Evolutionary conservation across 2,888 invertebrate genomes (phyloP), one percentile per base, ranked within the genome.

Genomic region (Apomyelois bistriatella): DNA sequence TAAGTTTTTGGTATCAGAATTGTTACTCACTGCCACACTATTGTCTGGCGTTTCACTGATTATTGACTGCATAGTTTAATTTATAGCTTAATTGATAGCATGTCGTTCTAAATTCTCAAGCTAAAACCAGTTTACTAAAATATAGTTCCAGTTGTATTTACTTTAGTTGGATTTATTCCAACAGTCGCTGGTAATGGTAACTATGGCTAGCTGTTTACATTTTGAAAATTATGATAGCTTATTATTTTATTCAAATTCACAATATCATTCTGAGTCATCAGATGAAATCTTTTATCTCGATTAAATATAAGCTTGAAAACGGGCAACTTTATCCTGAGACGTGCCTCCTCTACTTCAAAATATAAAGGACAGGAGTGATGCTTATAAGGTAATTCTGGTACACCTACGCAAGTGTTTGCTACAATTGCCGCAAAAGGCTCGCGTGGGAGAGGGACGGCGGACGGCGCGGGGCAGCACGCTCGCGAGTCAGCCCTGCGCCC

Each of bases 401-500:
- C 78, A 71, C 87, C 87, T 70, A 86, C 87, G 72, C 69, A 46
- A 38, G 16, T 28, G 53, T 70, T 68, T 68, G 78, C 68, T 75
- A 79, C 78, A 76, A 69, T 80, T 78, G 72, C 68, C 65, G 65
- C 66, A 65, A 70, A 73, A 69, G 76, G 76, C 70, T 65, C 60
- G 75, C 71, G 78, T 70, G 75, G 79, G 81, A 79, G 82, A 76
- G 82, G 76, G 77, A 71, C 73, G 56, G 69, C 55, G 60, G 56
- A 56, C 56, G 49, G 54, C 41, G 46, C 46, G 46, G 42, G 46
- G 53, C 53, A 53, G 53, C 58, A 63, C 61, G 70, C 62, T 52
- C 77, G 77, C 76, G 78, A 85, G 89, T 87, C 69, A 70, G 82
- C 84, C 86, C 85, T 79, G 82, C 79, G 85, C 76, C 66, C 62